Evolutionary conservation across 2,888 invertebrate species (phyloP).

Genomic region (Drosophila setosimentum): DNA sequence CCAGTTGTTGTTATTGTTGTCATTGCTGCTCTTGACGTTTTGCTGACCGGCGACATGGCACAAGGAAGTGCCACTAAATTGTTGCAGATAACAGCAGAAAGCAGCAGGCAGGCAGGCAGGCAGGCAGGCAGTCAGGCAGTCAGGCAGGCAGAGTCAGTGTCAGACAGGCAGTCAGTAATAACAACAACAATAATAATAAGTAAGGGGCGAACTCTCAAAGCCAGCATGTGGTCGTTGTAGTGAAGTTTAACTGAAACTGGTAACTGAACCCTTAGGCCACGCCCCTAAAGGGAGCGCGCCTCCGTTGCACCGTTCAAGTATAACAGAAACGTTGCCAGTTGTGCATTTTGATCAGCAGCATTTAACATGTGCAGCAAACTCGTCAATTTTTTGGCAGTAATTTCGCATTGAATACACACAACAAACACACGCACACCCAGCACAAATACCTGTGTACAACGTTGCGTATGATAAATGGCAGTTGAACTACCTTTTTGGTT

Average conservation of each 20-base stretch:
- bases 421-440: slow-evolving; percentile 10
- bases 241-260: slow-evolving; percentile 22
- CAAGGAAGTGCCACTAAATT: slow-evolving; percentile 78
- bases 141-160: neutral
- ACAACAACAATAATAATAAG: neutral
- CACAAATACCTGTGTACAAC: slow-evolving; percentile 52
- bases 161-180: slow-evolving; percentile 2
- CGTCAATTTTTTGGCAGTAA: slow-evolving; percentile 71
- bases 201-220: slow-evolving; percentile 10
- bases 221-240: slow-evolving; percentile 64
- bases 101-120: neutral
- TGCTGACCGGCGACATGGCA: slow-evolving; percentile 71
- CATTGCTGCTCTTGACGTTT: slow-evolving; percentile 47
- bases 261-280: slow-evolving; percentile 37
- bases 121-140: slow-evolving; percentile 1
- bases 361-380: slow-evolving; percentile 64
- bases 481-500: slow-evolving; percentile 73
- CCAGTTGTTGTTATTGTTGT: slow-evolving; percentile 23
- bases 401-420: slow-evolving; percentile 49
- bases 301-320: slow-evolving; percentile 35
- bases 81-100: slow-evolving; percentile 68
- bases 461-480: slow-evolving; percentile 79
- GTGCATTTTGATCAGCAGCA: slow-evolving; percentile 60
- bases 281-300: neutral
- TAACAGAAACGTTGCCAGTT: slow-evolving; percentile 55